Evolutionary conservation across 2,888 invertebrate genomes (phyloP).

Genomic region (Didymodactylos carnosus): DNA sequence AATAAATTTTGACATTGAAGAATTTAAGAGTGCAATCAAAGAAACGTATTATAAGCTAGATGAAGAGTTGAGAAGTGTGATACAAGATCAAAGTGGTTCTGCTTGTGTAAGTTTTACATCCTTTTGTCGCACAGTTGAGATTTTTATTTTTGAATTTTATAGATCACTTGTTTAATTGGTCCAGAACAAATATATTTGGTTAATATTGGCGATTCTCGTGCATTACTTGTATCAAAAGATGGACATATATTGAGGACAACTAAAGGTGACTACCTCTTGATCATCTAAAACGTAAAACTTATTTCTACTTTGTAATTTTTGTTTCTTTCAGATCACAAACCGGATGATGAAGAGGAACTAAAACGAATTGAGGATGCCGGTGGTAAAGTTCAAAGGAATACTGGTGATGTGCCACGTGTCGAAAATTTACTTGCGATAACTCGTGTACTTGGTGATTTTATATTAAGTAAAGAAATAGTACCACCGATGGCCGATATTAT

Average conservation of each 20-base stretch:
- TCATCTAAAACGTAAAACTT: background rate
- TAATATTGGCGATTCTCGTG: slow-evolving; percentile 50
- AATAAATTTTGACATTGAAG: background rate
- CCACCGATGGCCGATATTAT: slow-evolving; percentile 94
- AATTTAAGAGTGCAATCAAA: background rate
- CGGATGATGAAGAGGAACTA: slow-evolving; percentile 57
- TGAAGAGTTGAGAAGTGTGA: background rate
- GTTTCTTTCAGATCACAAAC: slow-evolving; percentile 88
- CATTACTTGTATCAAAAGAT: slow-evolving; percentile 63
- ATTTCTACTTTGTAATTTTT: no score
- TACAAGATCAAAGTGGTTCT: background rate
- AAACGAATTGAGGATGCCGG: slow-evolving; percentile 83
- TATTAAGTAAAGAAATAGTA: slow-evolving; percentile 64
- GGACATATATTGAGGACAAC: slow-evolving; percentile 20
- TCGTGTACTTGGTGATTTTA: slow-evolving; percentile 81
- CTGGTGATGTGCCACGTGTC: slow-evolving; percentile 64
- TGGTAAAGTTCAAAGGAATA: slow-evolving; percentile 52
- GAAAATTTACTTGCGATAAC: slow-evolving; percentile 86
- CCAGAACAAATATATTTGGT: slow-evolving; percentile 46
- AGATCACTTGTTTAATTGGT: slow-evolving; percentile 79
- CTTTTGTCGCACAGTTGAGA: background rate
- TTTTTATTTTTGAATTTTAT: background rate
- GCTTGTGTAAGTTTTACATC: background rate
- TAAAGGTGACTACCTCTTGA: background rate
- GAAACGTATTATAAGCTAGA: background rate